Base-by-base conservation (phyloP, 2,113 vertebrate genomes). In the Hippocampus comes region DNA sequence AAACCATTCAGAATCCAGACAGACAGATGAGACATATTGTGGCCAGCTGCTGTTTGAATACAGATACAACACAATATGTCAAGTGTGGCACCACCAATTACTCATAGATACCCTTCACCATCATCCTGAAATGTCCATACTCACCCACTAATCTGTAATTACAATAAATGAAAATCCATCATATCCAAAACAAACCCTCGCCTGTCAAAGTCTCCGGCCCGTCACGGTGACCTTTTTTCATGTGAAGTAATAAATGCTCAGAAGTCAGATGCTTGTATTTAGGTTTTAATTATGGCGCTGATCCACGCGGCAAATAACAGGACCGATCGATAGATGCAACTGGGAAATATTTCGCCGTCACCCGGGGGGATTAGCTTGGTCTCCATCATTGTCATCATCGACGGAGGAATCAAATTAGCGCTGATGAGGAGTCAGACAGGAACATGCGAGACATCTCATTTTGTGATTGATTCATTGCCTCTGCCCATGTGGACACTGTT, bases 221-320 rank as follows among this genome's bases (percentile, higher is more conserved):
- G 71, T 85, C 77, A 77, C 60, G n/a, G 53, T 91, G 92, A 92
- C 91, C 91, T 93, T 93, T 46, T 48, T 66, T 48, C 64, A 76
- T 71, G 78, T 78, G 71, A 90, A 82, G 85, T 89, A 91, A 92
- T 91, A 88, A 91, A 84, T 79, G 81, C 79, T 51, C 63, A 70
- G 71, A 76, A 85, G 85, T 86, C 78, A 83, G 82, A 89, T 87
- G 88, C 89, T 89, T 90, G 86, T 89, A 83, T 89, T 89, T 82
- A 84, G 89, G 85, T 92, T 92, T 93, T 93, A 94, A 92, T 94
- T 90, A 91, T 86, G 80, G 73, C 78, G 73, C 82, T 89, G 91
- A 92, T 93, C 92, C 91, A 77, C 84, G 73, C 78, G 80, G 91
- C 90, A 92, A 93, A 93, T 91, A 93, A 91, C 88, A 91, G 89